Conservation (phyloP, 1,140 invertebrate genomes). For the Caenorhabditis inopinata region DNA sequence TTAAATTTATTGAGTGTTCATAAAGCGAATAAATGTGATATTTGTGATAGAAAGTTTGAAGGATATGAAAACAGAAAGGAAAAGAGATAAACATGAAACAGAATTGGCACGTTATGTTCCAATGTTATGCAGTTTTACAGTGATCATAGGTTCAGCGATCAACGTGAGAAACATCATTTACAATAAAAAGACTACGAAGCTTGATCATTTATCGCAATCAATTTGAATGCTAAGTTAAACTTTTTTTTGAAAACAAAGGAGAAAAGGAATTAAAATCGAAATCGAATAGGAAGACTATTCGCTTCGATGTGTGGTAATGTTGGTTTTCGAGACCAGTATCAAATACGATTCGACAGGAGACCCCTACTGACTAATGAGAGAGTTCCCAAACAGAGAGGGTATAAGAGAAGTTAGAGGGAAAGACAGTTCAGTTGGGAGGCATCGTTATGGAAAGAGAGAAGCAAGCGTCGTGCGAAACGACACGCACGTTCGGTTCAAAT, state of each 20-base stretch:
- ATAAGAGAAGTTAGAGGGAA: neutral
- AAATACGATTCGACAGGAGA: slow-evolving; percentile 19
- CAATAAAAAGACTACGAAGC: no score
- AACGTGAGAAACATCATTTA: no score
- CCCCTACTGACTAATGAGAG: slow-evolving; percentile 6
- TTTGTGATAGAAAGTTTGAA: no score
- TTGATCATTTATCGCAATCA: no score
- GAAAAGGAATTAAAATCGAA: slow-evolving; percentile 25
- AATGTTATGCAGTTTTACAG: no score
- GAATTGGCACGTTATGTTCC: no score
- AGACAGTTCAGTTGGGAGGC: neutral
- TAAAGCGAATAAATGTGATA: no score
- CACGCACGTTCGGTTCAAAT: slow-evolving; percentile 27
- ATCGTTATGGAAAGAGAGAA: neutral
- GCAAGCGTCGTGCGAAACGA: slow-evolving; percentile 1
- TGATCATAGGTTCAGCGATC: no score
- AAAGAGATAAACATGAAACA: no score
- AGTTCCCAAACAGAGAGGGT: slow-evolving; percentile 24
- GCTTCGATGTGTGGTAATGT: slow-evolving; percentile 22
- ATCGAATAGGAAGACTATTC: slow-evolving; percentile 17
- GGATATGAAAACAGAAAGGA: no score
- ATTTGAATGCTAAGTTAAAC: neutral
- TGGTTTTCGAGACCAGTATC: slow-evolving; percentile 33
- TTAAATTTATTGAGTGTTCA: no score
- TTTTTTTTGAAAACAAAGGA: neutral